Conservation (phyloP, 1,140 invertebrate genomes). For the Scylla paramamosain region DNA sequence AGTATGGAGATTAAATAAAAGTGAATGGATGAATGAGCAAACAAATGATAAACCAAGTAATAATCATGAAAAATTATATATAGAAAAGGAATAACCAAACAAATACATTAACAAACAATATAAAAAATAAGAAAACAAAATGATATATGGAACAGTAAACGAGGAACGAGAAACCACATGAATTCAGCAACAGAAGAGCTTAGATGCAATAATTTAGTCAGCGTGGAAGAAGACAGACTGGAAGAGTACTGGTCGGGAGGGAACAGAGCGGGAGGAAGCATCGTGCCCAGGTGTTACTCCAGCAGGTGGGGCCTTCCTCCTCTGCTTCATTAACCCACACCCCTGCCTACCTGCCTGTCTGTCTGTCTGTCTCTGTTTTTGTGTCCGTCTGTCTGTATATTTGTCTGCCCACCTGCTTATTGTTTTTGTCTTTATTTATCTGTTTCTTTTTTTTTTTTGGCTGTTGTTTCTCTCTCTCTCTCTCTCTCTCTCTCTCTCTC, state of each 20-base stretch:
- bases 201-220: not conserved
- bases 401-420: too few relatives aligned
- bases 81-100: not conserved
- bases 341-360: not conserved
- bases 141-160: not conserved
- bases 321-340: not conserved
- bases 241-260: not conserved
- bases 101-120: not conserved
- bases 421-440: not conserved
- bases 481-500: conserved; percentile 15
- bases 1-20: too few relatives aligned
- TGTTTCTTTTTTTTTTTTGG: not conserved
- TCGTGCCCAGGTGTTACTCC: not conserved
- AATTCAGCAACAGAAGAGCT: not conserved
- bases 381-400: not conserved
- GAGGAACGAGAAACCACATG: not conserved
- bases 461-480: conserved; percentile 23
- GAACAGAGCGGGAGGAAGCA: not conserved
- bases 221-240: not conserved
- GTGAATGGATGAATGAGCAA: too few relatives aligned
- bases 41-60: too few relatives aligned
- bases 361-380: not conserved
- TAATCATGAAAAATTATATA: too few relatives aligned
- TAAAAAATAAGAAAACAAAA: not conserved
- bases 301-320: not conserved